Conservation (phyloP, 64 coral and sea anemone genomes). For the Montipora capricornis region DNA sequence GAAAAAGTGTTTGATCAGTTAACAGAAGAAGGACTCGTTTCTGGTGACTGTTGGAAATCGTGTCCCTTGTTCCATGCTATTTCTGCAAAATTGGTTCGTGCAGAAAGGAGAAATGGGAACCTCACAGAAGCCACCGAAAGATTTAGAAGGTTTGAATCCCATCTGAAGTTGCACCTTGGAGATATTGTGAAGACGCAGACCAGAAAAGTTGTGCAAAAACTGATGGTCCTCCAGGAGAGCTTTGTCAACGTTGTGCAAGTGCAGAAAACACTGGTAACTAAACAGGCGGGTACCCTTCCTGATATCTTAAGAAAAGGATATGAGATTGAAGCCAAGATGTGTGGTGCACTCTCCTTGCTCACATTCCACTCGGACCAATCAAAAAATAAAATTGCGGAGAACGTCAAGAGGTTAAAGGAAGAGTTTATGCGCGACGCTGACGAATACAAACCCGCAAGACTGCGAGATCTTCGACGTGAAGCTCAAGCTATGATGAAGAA, state of each 20-base stretch:
- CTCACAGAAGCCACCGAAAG: background rate
- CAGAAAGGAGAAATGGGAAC: background rate
- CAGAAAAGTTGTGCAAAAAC: slow-evolving; percentile 1
- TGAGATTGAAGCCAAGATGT: background rate
- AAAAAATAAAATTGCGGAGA: background rate
- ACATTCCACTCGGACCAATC: background rate
- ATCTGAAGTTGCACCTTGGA: background rate
- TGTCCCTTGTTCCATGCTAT: slow-evolving; percentile 31
- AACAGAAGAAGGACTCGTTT: background rate
- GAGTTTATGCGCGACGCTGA: slow-evolving; percentile 8
- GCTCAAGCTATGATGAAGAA: background rate
- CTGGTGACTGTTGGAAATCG: background rate
- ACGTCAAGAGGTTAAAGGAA: background rate
- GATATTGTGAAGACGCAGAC: background rate
- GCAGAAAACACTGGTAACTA: background rate
- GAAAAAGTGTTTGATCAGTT: slow-evolving; percentile 11
- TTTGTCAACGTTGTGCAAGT: slow-evolving; percentile 41
- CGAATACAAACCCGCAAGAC: background rate
- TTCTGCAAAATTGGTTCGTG: background rate
- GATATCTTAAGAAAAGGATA: background rate
- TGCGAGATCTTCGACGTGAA: background rate
- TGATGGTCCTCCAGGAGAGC: slow-evolving; percentile 28
- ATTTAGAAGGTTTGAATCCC: background rate
- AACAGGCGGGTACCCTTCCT: background rate
- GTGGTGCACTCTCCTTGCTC: background rate